Evolutionary conservation across 2,888 invertebrate species (phyloP), one percentile per base, ranked within the genome.

Genomic region (Idaea dimidiata): DNA sequence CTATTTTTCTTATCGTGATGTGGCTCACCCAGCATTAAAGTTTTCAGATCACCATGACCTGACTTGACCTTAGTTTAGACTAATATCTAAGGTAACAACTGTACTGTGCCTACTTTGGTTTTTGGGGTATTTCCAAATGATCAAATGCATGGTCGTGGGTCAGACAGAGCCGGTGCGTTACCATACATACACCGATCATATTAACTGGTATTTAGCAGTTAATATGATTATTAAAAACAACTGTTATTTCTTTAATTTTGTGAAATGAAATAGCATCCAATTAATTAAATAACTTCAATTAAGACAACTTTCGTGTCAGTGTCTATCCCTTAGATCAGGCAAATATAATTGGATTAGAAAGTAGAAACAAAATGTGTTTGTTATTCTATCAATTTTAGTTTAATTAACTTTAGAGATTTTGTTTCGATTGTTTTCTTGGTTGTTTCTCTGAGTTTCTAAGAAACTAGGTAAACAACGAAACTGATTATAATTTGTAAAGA

Each of bases 311-410:
- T 60, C 63, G 60, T 59, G 43, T 59, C 31, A 31, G 58, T 61
- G 61, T 33, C 32, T 62, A 68, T 68, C 66, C 43, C 43, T 76
- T 66, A 66, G 69, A 75, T 77, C 74, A 72, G 70, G 73, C 66
- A 72, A 69, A 62, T 71, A 77, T 80, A 80, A 80, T 79, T 80
- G 79, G 75, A 72, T 66, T 78, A 78, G 79, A 80, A 79, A 81
- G 79, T 72, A 70, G 61, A 72, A 72, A 71, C 70, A 72, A 71
- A 73, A 68, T 75, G 71, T 72, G 59, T 62, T 64, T 67, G 72
- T 72, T 63, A 63, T 73, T 70, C 68, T 66, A 70, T 67, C 68
- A 71, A 70, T 75, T 73, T 75, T 72, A 66, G 67, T 66, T 69
- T 77, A 74, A 72, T 77, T 73, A 72, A 4, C 43, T 43, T 14